A percentile compares a stretch with the other conserved stretches of the same genome.
phyloP scores from a whole-genome alignment of 2,113 vertebrate species.

The Peucedramus taeniatus region DNA sequence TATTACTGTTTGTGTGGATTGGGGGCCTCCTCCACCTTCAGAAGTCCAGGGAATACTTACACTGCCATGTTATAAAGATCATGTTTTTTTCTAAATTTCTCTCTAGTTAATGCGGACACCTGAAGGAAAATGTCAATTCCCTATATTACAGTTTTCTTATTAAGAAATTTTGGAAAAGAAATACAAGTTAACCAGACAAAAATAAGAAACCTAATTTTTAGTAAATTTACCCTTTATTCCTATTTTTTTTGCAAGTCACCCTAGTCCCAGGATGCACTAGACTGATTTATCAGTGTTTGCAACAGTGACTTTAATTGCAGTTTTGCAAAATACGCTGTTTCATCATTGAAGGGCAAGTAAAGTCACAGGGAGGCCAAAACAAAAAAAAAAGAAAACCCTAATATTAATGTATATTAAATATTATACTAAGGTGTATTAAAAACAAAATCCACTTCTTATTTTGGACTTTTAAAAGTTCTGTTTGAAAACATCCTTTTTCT shows the following conservation, averaged over 20 bases:
- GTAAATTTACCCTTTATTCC: neutral
- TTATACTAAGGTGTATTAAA: neutral
- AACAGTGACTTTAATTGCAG: neutral
- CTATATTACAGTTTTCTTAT: neutral
- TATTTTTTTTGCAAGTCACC: neutral
- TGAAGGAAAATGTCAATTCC: neutral
- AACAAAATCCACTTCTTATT: neutral
- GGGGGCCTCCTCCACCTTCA: neutral
- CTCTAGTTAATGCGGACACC: neutral
- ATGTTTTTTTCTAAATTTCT: neutral
- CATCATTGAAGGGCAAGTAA: neutral
- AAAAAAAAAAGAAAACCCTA: neutral
- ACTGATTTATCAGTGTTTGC: neutral
- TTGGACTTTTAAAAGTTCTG: neutral
- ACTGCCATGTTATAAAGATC: neutral
- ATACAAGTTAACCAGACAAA: neutral
- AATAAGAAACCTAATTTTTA: neutral
- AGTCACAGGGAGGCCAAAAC: neutral
- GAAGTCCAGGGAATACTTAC: neutral
- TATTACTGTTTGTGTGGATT: neutral
- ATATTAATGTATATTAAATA: neutral
- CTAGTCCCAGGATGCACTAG: neutral
- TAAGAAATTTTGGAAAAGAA: neutral
- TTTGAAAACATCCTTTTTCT: neutral
- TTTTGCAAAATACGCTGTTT: neutral